A percentile compares a stretch with the other conserved stretches of the same genome.
Evolutionary conservation across 2,113 vertebrate genomes (phyloP).

Genomic region (Mormoops blainvillei): DNA sequence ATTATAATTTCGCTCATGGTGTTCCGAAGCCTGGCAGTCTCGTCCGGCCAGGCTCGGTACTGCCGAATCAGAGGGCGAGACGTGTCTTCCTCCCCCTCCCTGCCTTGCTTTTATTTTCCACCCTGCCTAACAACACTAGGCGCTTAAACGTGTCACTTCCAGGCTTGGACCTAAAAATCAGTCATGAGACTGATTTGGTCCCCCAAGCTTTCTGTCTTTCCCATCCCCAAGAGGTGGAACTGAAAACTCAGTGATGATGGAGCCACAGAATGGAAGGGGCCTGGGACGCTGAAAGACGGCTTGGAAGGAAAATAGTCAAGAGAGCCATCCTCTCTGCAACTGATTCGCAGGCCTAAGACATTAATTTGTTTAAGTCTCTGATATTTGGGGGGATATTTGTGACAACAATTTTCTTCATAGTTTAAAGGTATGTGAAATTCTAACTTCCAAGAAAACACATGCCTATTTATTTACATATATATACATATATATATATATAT

Average conservation of each 20-base stretch:
- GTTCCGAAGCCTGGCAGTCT: no score
- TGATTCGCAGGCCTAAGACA: neutral
- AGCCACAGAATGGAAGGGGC: neutral
- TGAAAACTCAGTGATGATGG: neutral
- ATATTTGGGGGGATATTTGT: neutral
- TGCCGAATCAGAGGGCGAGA: no score
- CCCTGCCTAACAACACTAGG: no score
- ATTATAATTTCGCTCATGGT: no score
- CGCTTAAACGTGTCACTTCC: neutral
- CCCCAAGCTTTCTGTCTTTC: neutral
- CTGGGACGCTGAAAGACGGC: neutral
- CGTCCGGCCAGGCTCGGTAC: no score
- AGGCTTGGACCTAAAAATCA: neutral
- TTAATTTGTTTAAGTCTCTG: neutral
- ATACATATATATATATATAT: no score
- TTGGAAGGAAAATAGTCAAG: neutral
- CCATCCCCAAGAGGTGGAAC: accelerated
- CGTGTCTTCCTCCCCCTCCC: no score
- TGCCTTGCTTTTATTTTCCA: no score
- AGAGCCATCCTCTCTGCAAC: neutral
- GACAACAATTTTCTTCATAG: neutral
- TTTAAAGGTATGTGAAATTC: neutral
- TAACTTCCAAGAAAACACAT: neutral
- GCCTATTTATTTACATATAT: no score
- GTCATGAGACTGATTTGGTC: neutral